Base-by-base conservation (phyloP, 1,140 invertebrate genomes). In the Paramacrobiotus metropolitanus region DNA sequence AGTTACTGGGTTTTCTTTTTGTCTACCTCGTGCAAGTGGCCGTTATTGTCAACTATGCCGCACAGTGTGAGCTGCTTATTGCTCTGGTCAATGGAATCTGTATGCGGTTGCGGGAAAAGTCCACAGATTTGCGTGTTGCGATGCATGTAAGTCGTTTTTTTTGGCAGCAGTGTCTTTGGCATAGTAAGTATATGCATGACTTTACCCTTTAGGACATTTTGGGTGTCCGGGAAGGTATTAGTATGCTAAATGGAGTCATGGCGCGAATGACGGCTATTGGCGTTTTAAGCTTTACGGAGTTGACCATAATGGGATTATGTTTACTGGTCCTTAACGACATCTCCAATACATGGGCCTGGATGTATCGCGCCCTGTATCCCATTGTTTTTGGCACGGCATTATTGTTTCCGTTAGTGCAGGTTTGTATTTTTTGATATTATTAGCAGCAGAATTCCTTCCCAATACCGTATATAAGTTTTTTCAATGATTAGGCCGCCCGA, bases 31-130 rank as follows among this genome's bases (percentile, higher is more conserved):
- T 73, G 1, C 68, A 68, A 24, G 60, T 73, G 29, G 73, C 73
- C 1, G 71, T 74, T 3, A 68, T 73, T 20, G 65, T 72, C 4
- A 75, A 75, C 65, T 74, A 73, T 64, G 67, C 65, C 9, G 72
- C 70, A 9, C 73, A 75, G 63, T 75, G 73, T 65, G 71, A 75
- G 63, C 71, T 73, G 65, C 67, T 73, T 18, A 67, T 73, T 24
- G 70, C 72, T 48, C 73, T 71, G 62, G 67, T 74, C 3, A 68
- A 68, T 45, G 69, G 69, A 2, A 63, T 74, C 9, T 63, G 66
- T 21, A 64, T 71, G 1, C 64, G 69, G 21, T 64, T 74, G 2
- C 70, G 72, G 62, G 73, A 75, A 60, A 73, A 73, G 61, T 71
- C 71, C 1, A 67, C 68, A 3, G 70, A 72, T 62, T 63, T 75